These are phyloP conservation scores for Lynx canadensis DNA, from an alignment of 2,113 vertebrate genomes.

Conservation along the genomic window DNA sequence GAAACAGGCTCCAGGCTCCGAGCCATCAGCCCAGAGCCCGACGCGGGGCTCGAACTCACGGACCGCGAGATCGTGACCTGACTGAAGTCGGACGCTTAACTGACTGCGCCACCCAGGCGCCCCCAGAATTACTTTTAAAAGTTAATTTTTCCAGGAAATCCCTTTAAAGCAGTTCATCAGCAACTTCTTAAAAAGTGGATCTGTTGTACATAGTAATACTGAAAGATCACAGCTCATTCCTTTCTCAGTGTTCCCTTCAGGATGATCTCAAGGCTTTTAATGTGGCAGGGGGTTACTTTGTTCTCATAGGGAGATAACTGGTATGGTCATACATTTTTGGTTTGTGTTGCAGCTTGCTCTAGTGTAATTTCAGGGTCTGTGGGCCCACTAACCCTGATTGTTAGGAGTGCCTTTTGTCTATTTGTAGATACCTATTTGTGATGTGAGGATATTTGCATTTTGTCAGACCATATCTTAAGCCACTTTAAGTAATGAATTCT, in stretches of 20 bases:
- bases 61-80: too few relatives aligned
- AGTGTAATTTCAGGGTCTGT: not conserved
- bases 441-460: constrained; percentile 14
- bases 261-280: not conserved
- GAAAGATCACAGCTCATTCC: not conserved
- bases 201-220: not conserved
- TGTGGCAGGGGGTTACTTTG: not conserved
- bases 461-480: not conserved
- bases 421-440: not conserved
- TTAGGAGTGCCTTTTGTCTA: not conserved
- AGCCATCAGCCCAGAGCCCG: too few relatives aligned
- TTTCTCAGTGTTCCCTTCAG: not conserved
- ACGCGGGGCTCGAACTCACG: too few relatives aligned
- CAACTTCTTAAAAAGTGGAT: not conserved
- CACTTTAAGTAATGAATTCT: constrained; percentile 31
- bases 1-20: too few relatives aligned
- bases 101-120: too few relatives aligned
- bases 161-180: not conserved
- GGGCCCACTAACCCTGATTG: not conserved
- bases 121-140: not conserved
- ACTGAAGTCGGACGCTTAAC: too few relatives aligned
- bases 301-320: not conserved
- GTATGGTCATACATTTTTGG: not conserved
- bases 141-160: not conserved
- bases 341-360: not conserved